These are phyloP conservation scores for Gephyroberyx darwinii DNA, from an alignment of 2,797 vertebrate genomes.

Conservation along the genomic window DNA sequence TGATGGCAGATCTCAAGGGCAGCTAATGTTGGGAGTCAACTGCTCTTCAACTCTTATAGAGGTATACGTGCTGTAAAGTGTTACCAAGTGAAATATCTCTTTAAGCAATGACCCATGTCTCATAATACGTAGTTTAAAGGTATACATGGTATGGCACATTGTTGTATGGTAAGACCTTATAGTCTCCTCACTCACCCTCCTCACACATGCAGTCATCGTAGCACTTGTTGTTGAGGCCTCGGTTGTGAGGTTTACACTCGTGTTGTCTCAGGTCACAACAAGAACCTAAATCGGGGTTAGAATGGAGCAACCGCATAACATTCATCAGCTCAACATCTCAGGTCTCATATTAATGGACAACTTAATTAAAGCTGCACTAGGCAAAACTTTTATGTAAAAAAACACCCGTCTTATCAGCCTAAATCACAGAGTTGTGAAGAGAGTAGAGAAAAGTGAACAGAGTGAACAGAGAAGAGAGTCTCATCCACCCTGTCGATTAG, in stretches of 20 bases:
- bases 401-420: no score
- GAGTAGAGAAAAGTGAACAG: no score
- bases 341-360: background rate
- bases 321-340: background rate
- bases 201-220: constrained; percentile 98
- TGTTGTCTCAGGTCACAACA: constrained; percentile 95
- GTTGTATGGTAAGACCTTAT: background rate
- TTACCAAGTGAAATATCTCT: background rate
- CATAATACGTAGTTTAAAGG: background rate
- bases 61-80: background rate
- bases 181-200: constrained; percentile 85
- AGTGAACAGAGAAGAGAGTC: no score
- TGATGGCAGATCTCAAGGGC: background rate
- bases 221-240: constrained; percentile 98
- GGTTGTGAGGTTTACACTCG: constrained; percentile 91
- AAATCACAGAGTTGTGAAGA: no score
- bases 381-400: no score
- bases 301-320: background rate
- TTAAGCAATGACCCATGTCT: background rate
- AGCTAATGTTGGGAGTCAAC: background rate
- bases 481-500: no score
- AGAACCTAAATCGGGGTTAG: constrained; percentile 80
- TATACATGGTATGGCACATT: background rate
- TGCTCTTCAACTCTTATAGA: background rate
- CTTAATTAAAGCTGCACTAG: no score